Conservation (phyloP, 2,797 vertebrate species). For the Smutsia gigantea region DNA sequence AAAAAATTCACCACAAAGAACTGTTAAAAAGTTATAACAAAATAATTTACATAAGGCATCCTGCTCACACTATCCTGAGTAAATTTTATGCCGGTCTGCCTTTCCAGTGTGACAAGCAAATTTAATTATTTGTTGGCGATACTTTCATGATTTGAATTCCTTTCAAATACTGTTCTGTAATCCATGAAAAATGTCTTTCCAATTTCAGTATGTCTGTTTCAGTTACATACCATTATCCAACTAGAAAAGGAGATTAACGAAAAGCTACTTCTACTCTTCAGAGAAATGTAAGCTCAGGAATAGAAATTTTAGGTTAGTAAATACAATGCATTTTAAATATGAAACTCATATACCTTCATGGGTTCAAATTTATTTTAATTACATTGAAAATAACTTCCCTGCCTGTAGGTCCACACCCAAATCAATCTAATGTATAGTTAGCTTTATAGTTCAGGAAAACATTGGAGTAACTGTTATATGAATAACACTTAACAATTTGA, state of each 20-base stretch:
- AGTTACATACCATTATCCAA: background rate
- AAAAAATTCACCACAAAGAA: background rate
- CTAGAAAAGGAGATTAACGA: slow-evolving; percentile 25
- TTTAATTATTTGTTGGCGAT: slow-evolving; percentile 57
- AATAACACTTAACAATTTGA: background rate
- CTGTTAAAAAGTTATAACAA: background rate
- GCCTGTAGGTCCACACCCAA: background rate
- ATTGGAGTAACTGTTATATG: background rate
- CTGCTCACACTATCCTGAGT: background rate
- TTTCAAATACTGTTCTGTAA: slow-evolving; percentile 42
- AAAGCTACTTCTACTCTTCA: background rate
- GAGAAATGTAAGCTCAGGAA: background rate
- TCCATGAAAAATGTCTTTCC: background rate
- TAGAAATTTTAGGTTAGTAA: slow-evolving; percentile 38
- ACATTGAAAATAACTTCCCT: background rate
- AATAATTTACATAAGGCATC: background rate
- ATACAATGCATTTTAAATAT: slow-evolving; percentile 27
- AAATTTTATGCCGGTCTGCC: background rate
- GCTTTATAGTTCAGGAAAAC: background rate
- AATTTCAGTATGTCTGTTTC: slow-evolving; percentile 31
- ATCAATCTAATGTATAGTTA: background rate
- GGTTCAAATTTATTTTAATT: slow-evolving; percentile 56
- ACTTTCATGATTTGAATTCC: background rate
- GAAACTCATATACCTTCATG: background rate
- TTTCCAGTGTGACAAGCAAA: slow-evolving; percentile 22